Conservation (phyloP, 2,113 vertebrate species). For the Pseudorhombus dupliciocellatus region DNA sequence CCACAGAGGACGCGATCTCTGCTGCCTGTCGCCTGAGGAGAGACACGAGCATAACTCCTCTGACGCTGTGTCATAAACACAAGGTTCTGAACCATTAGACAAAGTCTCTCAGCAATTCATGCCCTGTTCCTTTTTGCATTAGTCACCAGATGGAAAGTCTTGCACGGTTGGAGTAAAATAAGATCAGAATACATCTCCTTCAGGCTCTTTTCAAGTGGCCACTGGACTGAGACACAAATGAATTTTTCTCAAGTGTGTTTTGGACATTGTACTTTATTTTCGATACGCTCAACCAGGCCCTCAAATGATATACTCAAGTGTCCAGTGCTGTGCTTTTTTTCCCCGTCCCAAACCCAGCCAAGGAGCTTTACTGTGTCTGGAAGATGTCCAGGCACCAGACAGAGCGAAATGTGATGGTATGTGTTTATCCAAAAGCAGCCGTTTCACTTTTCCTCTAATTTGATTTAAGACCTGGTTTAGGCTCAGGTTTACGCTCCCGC, state of each 20-base stretch:
- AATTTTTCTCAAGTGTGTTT: slow-evolving; percentile 51
- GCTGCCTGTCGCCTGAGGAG: slow-evolving; percentile 26
- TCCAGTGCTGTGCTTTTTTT: slow-evolving; percentile 38
- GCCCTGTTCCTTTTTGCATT: slow-evolving; percentile 41
- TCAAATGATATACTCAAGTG: slow-evolving; percentile 64
- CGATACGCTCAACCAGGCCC: slow-evolving; percentile 42
- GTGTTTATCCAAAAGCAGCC: slow-evolving; percentile 68
- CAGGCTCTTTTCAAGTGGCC: slow-evolving; percentile 40
- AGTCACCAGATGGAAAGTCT: slow-evolving; percentile 56
- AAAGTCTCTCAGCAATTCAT: slow-evolving; percentile 32
- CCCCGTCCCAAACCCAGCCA: slow-evolving; percentile 38
- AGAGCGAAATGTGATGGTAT: slow-evolving; percentile 59
- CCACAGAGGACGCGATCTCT: slow-evolving; percentile 35
- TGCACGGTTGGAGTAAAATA: slow-evolving; percentile 47
- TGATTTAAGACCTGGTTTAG: slow-evolving; percentile 51
- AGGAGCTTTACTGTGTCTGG: slow-evolving; percentile 62
- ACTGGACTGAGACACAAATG: slow-evolving; percentile 36
- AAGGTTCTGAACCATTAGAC: slow-evolving; percentile 45
- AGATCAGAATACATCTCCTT: slow-evolving; percentile 26
- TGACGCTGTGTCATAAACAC: slow-evolving; percentile 59
- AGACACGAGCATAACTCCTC: slow-evolving; percentile 41
- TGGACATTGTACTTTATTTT: slow-evolving; percentile 59
- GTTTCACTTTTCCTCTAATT: slow-evolving; percentile 49
- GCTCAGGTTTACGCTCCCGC: slow-evolving; percentile 37
- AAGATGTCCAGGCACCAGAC: slow-evolving; percentile 62